Evolutionary conservation across 2,888 invertebrate species (phyloP), one percentile per base, ranked within the genome.

Genomic region (Vesta saturnalis): DNA sequence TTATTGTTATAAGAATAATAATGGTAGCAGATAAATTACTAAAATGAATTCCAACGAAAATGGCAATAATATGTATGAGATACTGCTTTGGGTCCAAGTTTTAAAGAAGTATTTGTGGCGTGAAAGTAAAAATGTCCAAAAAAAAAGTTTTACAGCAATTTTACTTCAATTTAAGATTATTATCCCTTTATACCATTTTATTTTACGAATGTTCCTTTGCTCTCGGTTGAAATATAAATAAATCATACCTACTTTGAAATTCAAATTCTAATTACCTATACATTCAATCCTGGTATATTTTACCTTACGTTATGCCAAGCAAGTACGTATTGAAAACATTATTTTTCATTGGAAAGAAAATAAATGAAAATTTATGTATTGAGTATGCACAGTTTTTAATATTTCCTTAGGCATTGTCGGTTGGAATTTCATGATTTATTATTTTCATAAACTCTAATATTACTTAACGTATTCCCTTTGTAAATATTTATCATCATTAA

Each of bases 111-210:
- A n/a, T n/a, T n/a, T n/a, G 39, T n/a, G 39, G 8, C n/a, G 39
- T 39, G n/a, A n/a, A 39, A 39, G 39, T 12, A 39, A 39, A 39
- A 39, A 39, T n/a, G 39, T n/a, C 8, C 39, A 39, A 39, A 39
- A n/a, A n/a, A n/a, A 39, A 39, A 39, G 39, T 39, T 39, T 39
- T 39, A 39, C 39, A 39, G n/a, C 39, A n/a, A 39, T 39, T 39
- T n/a, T 39, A 39, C 39, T 39, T 39, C 39, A 39, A 39, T 39
- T 39, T 39, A 39, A 39, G 39, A 8, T 39, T 39, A 39, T 39
- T 39, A 23, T 23, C 23, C 23, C 8, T 23, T 23, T 23, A 39
- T 39, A 39, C 39, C 39, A 39, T 39, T 39, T 39, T 6, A 39
- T n/a, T 39, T 39, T n/a, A 39, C n/a, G n/a, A n/a, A n/a, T n/a